phyloP scores from a whole-genome alignment of 2,888 invertebrate species.

The Holacanthella duospinosa region DNA sequence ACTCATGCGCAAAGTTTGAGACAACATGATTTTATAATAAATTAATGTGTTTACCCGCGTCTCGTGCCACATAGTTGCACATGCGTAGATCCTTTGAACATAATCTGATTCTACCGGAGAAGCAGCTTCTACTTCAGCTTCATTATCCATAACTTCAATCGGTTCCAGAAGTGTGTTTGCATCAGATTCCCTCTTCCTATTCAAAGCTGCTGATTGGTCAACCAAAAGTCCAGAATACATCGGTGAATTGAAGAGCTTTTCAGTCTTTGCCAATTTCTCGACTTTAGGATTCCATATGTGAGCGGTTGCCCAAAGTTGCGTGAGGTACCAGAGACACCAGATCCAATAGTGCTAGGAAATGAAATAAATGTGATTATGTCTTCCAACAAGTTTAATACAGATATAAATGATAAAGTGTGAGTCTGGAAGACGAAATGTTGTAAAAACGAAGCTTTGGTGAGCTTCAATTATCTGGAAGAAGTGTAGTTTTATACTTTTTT shows the following conservation, averaged over 20 bases:
- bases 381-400: too few relatives aligned
- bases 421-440: too few relatives aligned
- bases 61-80: conserved; percentile 99
- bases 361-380: neutral
- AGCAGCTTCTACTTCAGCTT: neutral
- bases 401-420: too few relatives aligned
- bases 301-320: conserved; percentile 90
- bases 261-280: conserved; percentile 89
- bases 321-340: conserved; percentile 82
- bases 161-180: neutral
- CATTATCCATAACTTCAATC: neutral
- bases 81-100: conserved; percentile 82
- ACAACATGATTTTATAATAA: too few relatives aligned
- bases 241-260: conserved; percentile 84
- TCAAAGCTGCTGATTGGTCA: conserved; percentile 89
- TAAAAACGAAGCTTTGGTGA: too few relatives aligned
- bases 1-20: neutral
- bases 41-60: conserved; percentile 44
- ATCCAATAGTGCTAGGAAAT: conserved; percentile 68
- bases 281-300: conserved; percentile 92
- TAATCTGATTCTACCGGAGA: neutral
- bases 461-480: too few relatives aligned
- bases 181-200: conserved; percentile 55
- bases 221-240: conserved; percentile 85
- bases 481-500: too few relatives aligned